Base-by-base conservation (phyloP, 2,797 vertebrate genomes). In the Hyperoplus immaculatus region DNA sequence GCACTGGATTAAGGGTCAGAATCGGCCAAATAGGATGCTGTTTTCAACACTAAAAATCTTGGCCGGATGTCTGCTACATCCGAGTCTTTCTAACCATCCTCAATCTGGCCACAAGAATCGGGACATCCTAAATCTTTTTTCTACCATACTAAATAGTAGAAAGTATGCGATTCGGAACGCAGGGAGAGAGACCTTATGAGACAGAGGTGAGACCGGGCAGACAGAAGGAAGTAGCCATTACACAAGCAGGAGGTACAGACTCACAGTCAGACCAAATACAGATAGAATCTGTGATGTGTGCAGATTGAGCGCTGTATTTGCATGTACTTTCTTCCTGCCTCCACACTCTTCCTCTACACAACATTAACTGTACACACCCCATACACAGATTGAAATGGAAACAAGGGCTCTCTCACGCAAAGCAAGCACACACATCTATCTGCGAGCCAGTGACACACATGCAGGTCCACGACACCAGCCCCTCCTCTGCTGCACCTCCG, bases 301-400 rank as follows among this genome's bases (percentile, higher is more conserved):
- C 60, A 81, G 69, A 46, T 8, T 60, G 64, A 39, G 46, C 13
- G 0, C 51, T 47, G 16, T 42, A 62, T 89, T 92, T 88, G 82
- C 82, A 81, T 87, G 21, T 72, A 49, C 51, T 69, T 39, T 9
- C 43, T 67, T 86, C 78, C 75, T 78, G 64, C 60, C 43, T 53
- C 54, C 57, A 56, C 8, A 16, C 50, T 60, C 55, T 55, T 80
- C 68, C 60, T 74, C 38, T 21, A 46, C 1, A 57, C 10, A 21
- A 29, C 41, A 54, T 55, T 6, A 65, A 60, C 60, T 64, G 12
- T 18, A 4, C 49, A 16, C 49, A 16, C 14, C 4, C 78, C 14
- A 53, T 58, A 41, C 36, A 54, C 36, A 57, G 36, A 46, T 29
- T 29, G 21, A 74, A 69, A 72, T 43, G 45, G 6, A 73, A 57